Evolutionary conservation across 2,113 vertebrate species (phyloP).

Genomic region (Catharus minimus): DNA sequence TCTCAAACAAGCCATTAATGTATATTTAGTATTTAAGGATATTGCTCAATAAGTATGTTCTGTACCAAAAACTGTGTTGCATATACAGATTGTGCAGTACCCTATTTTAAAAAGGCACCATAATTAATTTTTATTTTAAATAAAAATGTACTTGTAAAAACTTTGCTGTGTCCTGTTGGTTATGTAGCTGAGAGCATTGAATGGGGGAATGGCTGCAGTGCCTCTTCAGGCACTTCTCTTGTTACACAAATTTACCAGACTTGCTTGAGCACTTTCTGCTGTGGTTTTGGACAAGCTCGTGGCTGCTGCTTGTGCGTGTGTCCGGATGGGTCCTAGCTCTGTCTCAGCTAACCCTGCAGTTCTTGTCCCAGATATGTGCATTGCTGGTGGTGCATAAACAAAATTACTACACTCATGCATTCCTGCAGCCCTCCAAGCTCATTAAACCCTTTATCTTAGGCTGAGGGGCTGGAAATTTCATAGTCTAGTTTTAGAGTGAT

Average conservation of each 20-base stretch:
- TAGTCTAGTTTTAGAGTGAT: neutral
- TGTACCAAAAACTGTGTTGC: slow-evolving; percentile 79
- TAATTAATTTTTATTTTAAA: slow-evolving; percentile 92
- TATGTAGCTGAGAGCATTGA: neutral
- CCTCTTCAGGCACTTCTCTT: neutral
- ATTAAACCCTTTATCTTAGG: neutral
- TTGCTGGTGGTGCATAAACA: neutral
- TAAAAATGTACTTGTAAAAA: slow-evolving; percentile 88
- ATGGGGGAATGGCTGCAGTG: neutral
- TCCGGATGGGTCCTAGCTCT: neutral
- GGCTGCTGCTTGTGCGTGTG: neutral
- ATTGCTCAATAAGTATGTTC: slow-evolving; percentile 79
- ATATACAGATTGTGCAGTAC: slow-evolving; percentile 73
- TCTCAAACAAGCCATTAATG: slow-evolving; percentile 83
- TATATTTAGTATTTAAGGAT: slow-evolving; percentile 81
- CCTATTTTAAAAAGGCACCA: slow-evolving; percentile 77
- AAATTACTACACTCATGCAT: neutral
- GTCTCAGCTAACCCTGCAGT: neutral
- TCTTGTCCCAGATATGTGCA: neutral
- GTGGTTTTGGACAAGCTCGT: neutral
- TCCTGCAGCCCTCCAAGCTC: neutral
- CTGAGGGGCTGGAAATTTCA: neutral
- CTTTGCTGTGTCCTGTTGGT: neutral
- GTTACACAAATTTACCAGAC: neutral
- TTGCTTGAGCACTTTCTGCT: neutral